Base-by-base conservation (phyloP, 2,888 invertebrate species). In the Eupithecia tripunctaria region DNA sequence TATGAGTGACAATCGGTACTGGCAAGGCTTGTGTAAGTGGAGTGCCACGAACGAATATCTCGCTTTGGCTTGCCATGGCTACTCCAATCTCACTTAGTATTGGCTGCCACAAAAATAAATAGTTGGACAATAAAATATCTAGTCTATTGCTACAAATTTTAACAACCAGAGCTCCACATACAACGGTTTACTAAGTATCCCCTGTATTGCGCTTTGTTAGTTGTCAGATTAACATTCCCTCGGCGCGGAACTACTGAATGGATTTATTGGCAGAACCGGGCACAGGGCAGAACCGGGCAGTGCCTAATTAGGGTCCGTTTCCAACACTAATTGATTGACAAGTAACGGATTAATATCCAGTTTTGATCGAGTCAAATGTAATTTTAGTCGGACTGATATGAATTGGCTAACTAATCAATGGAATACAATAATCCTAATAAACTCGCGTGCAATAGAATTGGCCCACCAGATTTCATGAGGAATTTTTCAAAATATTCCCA, bases 211-310 rank as follows among this genome's bases (percentile, higher is more conserved):
- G 85, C 84, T 86, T 84, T 86, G 87, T 88, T 86, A 81, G 83
- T 82, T 88, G 88, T 88, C 88, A 85, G 88, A 88, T 88, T 88
- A 88, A 82, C 84, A 82, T 76, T 86, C 88, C 86, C 86, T 80
- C 75, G 83, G 82, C 84, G 72, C n/a, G 36, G 68, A 72, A 74
- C 73, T 71, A 74, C 74, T 67, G 71, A 73, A 73, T 74, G 70
- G 70, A 71, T 73, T 77, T 75, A 71, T 66, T 27, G 65, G 67
- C 38, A n/a, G 41, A 36, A 12, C 62, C 32, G 21, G 51, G 25
- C 25, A 56, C 12, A 14, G 56, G 21, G 56, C 25, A 25, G 14
- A 29, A 64, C 38, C 36, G 38, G 64, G 12, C 64, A 38, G 36
- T 12, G 38, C 38, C 64, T 72, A 71, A 72, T 76, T 73, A 70